Percentiles rank a stretch among this genome's conserved stretches.
Evolutionary conservation across 2,113 vertebrate genomes (phyloP).

Genomic region (Martes martes): DNA sequence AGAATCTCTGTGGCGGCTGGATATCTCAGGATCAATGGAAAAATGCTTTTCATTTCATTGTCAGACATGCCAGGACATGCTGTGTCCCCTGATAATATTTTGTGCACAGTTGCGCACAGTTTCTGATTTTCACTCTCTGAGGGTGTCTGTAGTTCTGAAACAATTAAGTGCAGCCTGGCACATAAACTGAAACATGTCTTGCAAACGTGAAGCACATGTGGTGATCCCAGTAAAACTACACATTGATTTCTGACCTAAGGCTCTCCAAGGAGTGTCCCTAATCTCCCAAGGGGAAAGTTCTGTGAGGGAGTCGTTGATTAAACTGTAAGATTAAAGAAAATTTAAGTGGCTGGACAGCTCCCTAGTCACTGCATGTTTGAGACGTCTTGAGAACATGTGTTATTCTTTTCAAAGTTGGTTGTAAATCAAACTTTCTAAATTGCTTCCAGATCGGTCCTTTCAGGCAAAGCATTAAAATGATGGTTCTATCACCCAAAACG

Average conservation of each 20-base stretch:
- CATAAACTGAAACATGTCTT: conserved; percentile 30
- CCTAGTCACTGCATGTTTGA: conserved; percentile 42
- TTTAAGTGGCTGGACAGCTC: conserved; percentile 63
- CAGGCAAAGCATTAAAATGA: conserved; percentile 48
- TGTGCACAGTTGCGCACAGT: neutral
- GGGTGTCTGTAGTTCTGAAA: conserved; percentile 44
- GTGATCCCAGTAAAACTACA: conserved; percentile 43
- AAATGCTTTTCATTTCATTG: conserved; percentile 47
- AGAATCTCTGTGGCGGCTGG: neutral
- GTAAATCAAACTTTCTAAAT: conserved; percentile 72
- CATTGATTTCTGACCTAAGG: conserved; percentile 49
- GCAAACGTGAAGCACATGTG: conserved; percentile 16
- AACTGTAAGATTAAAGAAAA: conserved; percentile 66
- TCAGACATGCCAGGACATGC: neutral
- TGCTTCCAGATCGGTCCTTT: conserved; percentile 70
- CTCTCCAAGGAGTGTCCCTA: neutral
- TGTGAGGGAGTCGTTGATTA: conserved; percentile 61
- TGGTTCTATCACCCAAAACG: conserved; percentile 50
- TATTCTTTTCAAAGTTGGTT: conserved; percentile 61
- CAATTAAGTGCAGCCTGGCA: conserved; percentile 53
- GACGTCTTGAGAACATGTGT: conserved; percentile 64
- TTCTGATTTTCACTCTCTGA: conserved; percentile 52
- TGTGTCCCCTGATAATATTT: conserved; percentile 10
- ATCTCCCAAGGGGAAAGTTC: conserved; percentile 45
- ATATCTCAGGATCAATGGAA: neutral